Percentiles rank a stretch among this genome's conserved stretches.
phyloP scores from a whole-genome alignment of 2,113 vertebrate species.

The Aix galericulata region DNA sequence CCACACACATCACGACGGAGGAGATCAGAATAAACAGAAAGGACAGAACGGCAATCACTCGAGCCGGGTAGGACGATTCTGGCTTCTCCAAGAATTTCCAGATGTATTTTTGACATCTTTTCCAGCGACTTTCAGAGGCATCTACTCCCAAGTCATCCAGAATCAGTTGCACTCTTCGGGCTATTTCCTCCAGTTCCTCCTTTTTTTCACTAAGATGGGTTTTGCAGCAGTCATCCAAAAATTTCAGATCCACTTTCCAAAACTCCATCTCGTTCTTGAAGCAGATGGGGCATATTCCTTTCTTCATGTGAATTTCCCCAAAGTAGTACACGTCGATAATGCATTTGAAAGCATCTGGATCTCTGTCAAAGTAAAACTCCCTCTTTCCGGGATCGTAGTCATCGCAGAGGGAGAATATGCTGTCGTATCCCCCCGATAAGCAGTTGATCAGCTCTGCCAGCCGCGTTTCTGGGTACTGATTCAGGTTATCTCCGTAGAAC shows the following conservation, averaged over 20 bases:
- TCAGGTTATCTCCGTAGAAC: conserved; percentile 86
- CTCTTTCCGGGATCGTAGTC: conserved; percentile 91
- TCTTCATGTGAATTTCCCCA: conserved; percentile 95
- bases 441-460: conserved; percentile 90
- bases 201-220: conserved; percentile 92
- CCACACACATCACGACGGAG: conserved; percentile 93
- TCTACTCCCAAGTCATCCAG: conserved; percentile 90
- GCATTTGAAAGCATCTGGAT: conserved; percentile 95
- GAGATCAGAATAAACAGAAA: conserved; percentile 92
- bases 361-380: conserved; percentile 98
- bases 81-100: conserved; percentile 98
- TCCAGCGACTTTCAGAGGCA: conserved; percentile 79
- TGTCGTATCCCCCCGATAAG: conserved; percentile 82
- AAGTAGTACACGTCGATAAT: conserved; percentile 94
- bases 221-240: conserved; percentile 94
- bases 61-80: conserved; percentile 88
- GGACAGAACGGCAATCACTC: conserved; percentile 88
- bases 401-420: conserved; percentile 91
- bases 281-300: conserved; percentile 95
- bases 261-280: conserved; percentile 98
- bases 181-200: conserved; percentile 93
- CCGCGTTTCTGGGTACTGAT: conserved; percentile 91
- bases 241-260: conserved; percentile 94
- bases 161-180: conserved; percentile 89
- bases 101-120: conserved; percentile 86